A percentile compares a stretch with the other conserved stretches of the same genome.
Conservation (phyloP, 2,888 invertebrate species). For the Drosophila gaucha region DNA sequence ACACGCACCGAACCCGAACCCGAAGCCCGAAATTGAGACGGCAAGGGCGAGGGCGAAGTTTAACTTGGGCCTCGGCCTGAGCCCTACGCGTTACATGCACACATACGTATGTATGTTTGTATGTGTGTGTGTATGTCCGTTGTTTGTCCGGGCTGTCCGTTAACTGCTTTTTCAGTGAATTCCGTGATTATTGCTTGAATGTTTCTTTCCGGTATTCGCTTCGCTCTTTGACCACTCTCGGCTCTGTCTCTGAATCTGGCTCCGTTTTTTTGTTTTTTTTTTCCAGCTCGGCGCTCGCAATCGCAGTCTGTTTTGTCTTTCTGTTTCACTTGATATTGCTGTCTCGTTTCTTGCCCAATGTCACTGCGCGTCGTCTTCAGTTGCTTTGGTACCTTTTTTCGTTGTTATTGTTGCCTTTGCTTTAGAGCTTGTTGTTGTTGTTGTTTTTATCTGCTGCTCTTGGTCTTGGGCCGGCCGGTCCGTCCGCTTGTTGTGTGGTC, state of each 20-base stretch:
- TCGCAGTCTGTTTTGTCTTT: conserved; percentile 21
- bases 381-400: conserved; percentile 58
- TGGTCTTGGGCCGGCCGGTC: conserved; percentile 30
- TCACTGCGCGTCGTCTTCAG: conserved; percentile 46
- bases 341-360: conserved; percentile 53
- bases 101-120: background rate
- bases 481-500: conserved; percentile 77
- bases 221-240: conserved; percentile 30
- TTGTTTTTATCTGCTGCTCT: conserved; percentile 49
- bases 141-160: conserved; percentile 62
- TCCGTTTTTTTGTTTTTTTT: background rate
- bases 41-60: conserved; percentile 34
- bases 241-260: conserved; percentile 23
- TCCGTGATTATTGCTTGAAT: conserved; percentile 82
- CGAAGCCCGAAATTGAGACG: conserved; percentile 16
- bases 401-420: conserved; percentile 14
- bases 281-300: background rate
- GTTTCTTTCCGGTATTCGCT: conserved; percentile 80
- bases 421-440: conserved; percentile 34
- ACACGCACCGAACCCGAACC: conserved; percentile 45
- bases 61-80: conserved; percentile 22
- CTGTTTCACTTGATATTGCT: conserved; percentile 21
- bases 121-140: conserved; percentile 20
- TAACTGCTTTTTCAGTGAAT: conserved; percentile 82
- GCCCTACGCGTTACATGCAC: conserved; percentile 21